Evolutionary conservation across 2,113 vertebrate species (phyloP), one percentile per base, ranked within the genome.

Genomic region (Misgurnus anguillicaudatus): DNA sequence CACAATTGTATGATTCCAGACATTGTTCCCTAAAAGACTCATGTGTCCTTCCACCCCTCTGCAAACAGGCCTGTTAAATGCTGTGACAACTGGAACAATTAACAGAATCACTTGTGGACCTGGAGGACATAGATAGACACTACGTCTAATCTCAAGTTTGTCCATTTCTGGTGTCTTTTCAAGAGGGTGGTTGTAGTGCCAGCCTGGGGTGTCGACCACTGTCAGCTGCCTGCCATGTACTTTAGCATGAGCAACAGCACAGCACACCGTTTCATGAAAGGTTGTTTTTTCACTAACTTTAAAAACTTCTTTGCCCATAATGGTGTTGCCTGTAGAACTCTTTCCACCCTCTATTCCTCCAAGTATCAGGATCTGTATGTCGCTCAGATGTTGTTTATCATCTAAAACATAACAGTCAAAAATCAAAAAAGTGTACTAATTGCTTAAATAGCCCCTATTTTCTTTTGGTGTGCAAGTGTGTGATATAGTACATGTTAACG

Each of bases 201-300:
- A 83, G 17, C 82, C 82, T 31, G 82, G 82, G 48, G 82, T 83
- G 2, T 76, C 78, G 0, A 83, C 73, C 48, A 83, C 60, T 5
- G 63, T 80, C 17, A 84, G 0, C 0, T 53, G 8, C 17, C 13
- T 78, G 9, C 47, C 38, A 13, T 31, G 2, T 16, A 58, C 58
- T 41, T 57, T 10, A 36, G 36, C 45, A 5, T 66, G 1, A 4
- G 9, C 13, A 31, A 73, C 39, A 10, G 39, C 24, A 67, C 78
- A 72, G 31, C 16, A n/a, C 3, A 45, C 57, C 36, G 78, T 77
- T 71, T 24, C 24, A 45, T 3, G 42, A 45, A 1, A 6, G 2
- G 45, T 79, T 60, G 21, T 73, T 36, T 0, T 2, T 13, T 73
- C 19, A 4, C 39, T 41, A 38, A 68, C 39, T 9, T 64, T n/a